Evolutionary conservation across 2,113 vertebrate species (phyloP).

Genomic region (Ageneiosus marmoratus): DNA sequence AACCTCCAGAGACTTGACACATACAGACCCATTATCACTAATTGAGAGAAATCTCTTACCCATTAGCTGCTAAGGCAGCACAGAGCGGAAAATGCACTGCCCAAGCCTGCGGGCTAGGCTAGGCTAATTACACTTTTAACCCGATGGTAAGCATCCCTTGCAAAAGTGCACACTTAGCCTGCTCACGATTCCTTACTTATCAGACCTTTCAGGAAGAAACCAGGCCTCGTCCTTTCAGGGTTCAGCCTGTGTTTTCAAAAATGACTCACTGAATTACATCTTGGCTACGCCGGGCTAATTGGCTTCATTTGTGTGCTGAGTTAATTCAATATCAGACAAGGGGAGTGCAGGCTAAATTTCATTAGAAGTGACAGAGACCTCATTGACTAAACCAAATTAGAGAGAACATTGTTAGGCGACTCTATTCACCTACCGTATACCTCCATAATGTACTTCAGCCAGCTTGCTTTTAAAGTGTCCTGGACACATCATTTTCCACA

Average conservation of each 20-base stretch:
- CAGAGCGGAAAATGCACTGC: slow-evolving; percentile 29
- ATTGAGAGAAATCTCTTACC: slow-evolving; percentile 43
- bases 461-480: neutral
- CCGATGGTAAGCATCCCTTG: slow-evolving; percentile 39
- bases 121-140: slow-evolving; percentile 36
- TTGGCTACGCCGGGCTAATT: slow-evolving; percentile 38
- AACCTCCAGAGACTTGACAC: slow-evolving; percentile 47
- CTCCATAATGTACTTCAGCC: slow-evolving; percentile 15
- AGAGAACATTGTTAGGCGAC: slow-evolving; percentile 22
- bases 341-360: slow-evolving; percentile 29
- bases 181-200: slow-evolving; percentile 17
- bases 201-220: slow-evolving; percentile 28
- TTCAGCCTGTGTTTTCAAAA: slow-evolving; percentile 27
- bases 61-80: slow-evolving; percentile 31
- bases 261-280: slow-evolving; percentile 44
- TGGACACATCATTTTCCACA: neutral
- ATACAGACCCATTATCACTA: slow-evolving; percentile 44
- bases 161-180: slow-evolving; percentile 19
- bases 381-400: slow-evolving; percentile 26
- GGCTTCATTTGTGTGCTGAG: slow-evolving; percentile 33
- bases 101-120: slow-evolving; percentile 18
- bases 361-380: slow-evolving; percentile 46
- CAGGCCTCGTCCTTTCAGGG: slow-evolving; percentile 12
- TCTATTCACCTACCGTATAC: neutral
- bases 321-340: slow-evolving; percentile 44